A percentile compares a stretch with the other conserved stretches of the same genome.
phyloP scores from a whole-genome alignment of 2,113 vertebrate genomes.

The Chaenogobius annularis region DNA sequence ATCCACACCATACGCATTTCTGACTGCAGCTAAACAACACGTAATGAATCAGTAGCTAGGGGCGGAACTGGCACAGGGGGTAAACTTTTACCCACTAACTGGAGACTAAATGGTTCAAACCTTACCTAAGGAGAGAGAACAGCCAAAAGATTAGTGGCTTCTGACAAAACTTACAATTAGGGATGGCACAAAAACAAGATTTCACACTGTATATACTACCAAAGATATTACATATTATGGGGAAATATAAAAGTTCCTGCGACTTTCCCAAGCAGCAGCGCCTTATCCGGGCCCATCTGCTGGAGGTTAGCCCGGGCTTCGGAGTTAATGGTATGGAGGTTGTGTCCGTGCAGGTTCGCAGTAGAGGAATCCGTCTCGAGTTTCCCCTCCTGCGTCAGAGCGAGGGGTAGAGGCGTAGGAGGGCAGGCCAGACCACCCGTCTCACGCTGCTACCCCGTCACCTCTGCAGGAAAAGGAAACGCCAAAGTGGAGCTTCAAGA shows the following conservation, averaged over 20 bases:
- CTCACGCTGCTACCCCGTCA: background rate
- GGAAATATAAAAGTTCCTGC: background rate
- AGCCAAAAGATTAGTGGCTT: background rate
- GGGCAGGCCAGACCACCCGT: conserved; percentile 14
- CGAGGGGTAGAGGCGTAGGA: conserved; percentile 13
- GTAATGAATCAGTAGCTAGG: no score
- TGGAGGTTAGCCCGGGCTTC: conserved; percentile 48
- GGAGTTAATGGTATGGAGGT: conserved; percentile 47
- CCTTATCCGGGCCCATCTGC: conserved; percentile 44
- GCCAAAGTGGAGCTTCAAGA: conserved; percentile 11
- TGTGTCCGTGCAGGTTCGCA: conserved; percentile 41
- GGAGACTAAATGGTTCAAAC: no score
- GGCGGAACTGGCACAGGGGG: no score
- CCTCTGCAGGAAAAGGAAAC: conserved; percentile 27
- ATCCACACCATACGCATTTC: no score
- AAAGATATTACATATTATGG: background rate
- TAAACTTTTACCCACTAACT: no score
- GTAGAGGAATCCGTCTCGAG: conserved; percentile 44
- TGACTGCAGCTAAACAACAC: no score
- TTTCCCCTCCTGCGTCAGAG: conserved; percentile 46
- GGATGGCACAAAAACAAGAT: background rate
- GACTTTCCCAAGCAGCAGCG: conserved; percentile 22
- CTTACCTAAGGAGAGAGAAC: background rate
- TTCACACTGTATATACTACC: background rate
- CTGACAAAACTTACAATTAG: background rate